A percentile compares a stretch with the other conserved stretches of the same genome.
These are phyloP conservation scores for Bufotes viridis DNA, from an alignment of 2,797 vertebrate species.

Conservation along the genomic window DNA sequence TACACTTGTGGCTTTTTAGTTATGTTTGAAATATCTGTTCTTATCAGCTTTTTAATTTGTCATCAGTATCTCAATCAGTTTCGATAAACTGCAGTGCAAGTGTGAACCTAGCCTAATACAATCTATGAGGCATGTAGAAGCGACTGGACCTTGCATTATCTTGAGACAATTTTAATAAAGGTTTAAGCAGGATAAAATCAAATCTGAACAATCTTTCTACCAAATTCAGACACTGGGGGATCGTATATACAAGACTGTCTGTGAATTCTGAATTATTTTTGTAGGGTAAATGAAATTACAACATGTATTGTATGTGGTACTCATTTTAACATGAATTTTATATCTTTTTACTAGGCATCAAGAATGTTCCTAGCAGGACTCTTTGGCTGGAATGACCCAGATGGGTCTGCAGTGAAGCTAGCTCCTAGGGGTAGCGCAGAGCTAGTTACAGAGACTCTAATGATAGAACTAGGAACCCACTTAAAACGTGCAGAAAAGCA, in stretches of 20 bases:
- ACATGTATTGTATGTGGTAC: background rate
- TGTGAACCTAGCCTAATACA: too few relatives aligned
- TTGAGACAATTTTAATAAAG: too few relatives aligned
- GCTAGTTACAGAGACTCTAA: constrained; percentile 81
- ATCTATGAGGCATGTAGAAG: background rate
- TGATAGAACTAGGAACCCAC: constrained; percentile 82
- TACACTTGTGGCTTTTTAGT: background rate
- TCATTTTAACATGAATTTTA: background rate
- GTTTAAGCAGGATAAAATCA: too few relatives aligned
- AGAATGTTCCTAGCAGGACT: constrained; percentile 59
- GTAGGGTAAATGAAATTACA: background rate
- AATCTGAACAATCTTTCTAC: too few relatives aligned
- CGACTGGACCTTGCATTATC: too few relatives aligned
- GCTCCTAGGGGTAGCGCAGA: constrained; percentile 74
- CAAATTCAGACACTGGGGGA: too few relatives aligned
- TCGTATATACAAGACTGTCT: too few relatives aligned
- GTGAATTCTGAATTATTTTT: background rate
- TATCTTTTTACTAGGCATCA: constrained; percentile 25
- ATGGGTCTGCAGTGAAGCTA: constrained; percentile 3
- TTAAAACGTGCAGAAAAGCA: constrained; percentile 81
- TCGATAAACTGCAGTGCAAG: too few relatives aligned
- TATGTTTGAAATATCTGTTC: too few relatives aligned
- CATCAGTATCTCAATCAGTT: too few relatives aligned
- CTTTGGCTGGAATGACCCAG: constrained; percentile 57
- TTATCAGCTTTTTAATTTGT: too few relatives aligned